Percentiles rank a stretch among this genome's conserved stretches.
phyloP scores from a whole-genome alignment of 2,888 invertebrate genomes.

The Criorhina ranunculi region DNA sequence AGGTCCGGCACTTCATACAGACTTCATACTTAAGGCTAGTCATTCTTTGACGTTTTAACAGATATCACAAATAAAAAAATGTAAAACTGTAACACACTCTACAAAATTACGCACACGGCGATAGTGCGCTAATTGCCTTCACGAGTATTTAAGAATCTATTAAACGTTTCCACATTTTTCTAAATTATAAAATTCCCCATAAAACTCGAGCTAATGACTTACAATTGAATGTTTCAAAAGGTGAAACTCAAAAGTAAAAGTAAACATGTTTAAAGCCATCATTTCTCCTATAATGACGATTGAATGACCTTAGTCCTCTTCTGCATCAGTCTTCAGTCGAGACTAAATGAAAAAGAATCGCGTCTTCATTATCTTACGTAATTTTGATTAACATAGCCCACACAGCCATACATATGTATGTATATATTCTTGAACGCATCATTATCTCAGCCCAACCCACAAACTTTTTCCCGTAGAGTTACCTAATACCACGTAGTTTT shows the following conservation, averaged over 20 bases:
- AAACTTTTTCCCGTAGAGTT: constrained; percentile 25
- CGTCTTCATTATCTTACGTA: constrained; percentile 35
- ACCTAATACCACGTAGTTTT: constrained; percentile 48
- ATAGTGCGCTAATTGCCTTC: too few species aligned
- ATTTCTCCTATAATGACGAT: constrained; percentile 1
- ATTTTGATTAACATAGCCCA: constrained; percentile 41
- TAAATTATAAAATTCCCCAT: not conserved
- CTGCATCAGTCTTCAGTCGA: not conserved
- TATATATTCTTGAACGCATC: constrained; percentile 8
- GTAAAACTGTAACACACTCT: too few species aligned
- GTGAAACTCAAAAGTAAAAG: constrained; percentile 33
- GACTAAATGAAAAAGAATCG: not conserved
- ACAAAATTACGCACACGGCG: too few species aligned
- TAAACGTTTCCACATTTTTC: not conserved
- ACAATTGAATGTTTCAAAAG: constrained; percentile 10
- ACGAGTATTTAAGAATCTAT: not conserved
- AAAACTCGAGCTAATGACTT: not conserved
- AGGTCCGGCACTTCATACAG: too few species aligned
- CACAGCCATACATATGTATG: not conserved
- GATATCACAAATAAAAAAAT: too few species aligned
- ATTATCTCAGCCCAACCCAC: constrained; percentile 16
- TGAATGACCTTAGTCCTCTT: not conserved
- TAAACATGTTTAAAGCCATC: constrained; percentile 12
- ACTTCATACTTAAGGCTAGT: too few species aligned
- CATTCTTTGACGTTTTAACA: too few species aligned